A percentile compares a stretch with the other conserved stretches of the same genome.
Conservation (phyloP, 53 echinoderm and acorn worm genomes). For the Zoroaster sp. region DNA sequence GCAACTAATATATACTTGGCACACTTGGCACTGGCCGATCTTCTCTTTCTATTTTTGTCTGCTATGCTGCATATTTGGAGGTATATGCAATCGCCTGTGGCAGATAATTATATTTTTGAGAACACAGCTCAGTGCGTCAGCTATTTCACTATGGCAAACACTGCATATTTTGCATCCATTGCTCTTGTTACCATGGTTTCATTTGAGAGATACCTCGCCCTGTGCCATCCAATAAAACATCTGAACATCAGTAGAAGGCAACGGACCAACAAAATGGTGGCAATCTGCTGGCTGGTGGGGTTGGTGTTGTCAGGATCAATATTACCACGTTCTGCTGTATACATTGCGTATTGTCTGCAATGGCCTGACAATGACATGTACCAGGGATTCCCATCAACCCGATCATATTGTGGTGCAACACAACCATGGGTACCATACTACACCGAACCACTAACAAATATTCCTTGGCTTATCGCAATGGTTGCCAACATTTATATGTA, state of each 20-base stretch:
- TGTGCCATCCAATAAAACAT: slow-evolving; percentile 65
- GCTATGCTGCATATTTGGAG: slow-evolving; percentile 52
- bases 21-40: slow-evolving; percentile 69
- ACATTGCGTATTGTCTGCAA: slow-evolving; percentile 23
- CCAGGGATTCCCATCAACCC: slow-evolving; percentile 21
- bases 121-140: slow-evolving; percentile 45
- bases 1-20: slow-evolving; percentile 80
- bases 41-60: slow-evolving; percentile 54
- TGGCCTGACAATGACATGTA: slow-evolving; percentile 67
- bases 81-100: slow-evolving; percentile 39
- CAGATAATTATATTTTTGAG: slow-evolving; percentile 44
- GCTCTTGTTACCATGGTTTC: slow-evolving; percentile 73
- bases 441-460: slow-evolving; percentile 37
- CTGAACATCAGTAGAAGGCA: slow-evolving; percentile 43
- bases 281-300: slow-evolving; percentile 53
- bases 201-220: slow-evolving; percentile 73
- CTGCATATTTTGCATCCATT: slow-evolving; percentile 59
- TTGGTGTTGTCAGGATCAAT: not conserved
- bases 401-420: slow-evolving; percentile 16
- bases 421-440: not conserved
- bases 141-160: slow-evolving; percentile 33
- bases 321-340: not conserved
- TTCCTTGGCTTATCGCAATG: slow-evolving; percentile 73
- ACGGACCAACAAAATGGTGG: slow-evolving; percentile 48
- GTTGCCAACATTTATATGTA: slow-evolving; percentile 60